phyloP scores from a whole-genome alignment of 2,113 vertebrate species.

The Arvicanthis niloticus region DNA sequence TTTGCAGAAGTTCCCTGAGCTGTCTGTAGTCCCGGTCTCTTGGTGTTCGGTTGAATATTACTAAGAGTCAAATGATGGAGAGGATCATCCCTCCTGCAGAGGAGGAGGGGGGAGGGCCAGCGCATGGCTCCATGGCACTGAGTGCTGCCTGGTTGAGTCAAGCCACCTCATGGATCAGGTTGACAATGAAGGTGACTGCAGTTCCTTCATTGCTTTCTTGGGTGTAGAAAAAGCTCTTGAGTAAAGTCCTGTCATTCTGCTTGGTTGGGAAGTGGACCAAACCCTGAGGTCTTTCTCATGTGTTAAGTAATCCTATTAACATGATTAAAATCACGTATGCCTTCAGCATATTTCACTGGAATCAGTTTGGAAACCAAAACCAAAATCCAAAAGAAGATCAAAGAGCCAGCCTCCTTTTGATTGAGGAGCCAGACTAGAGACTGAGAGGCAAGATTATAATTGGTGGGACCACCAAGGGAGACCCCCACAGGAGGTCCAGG shows the following conservation, averaged over 20 bases:
- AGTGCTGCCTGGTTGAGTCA: neutral
- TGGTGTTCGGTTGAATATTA: neutral
- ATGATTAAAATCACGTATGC: neutral
- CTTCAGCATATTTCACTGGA: neutral
- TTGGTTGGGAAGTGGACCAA: neutral
- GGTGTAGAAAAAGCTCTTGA: neutral
- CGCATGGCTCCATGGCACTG: rapidly evolving
- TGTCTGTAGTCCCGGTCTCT: neutral
- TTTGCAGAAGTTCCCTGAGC: neutral
- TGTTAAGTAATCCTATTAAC: neutral
- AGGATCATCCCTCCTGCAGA: neutral
- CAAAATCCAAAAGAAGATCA: neutral
- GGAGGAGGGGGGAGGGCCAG: too few species aligned
- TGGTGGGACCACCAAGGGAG: neutral
- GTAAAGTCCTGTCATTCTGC: neutral
- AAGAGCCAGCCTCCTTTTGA: neutral
- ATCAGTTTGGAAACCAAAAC: neutral
- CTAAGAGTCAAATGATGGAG: neutral
- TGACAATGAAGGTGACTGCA: neutral
- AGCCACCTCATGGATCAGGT: neutral
- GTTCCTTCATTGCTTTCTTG: neutral
- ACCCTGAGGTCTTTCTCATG: neutral
- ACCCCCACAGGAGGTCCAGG: neutral
- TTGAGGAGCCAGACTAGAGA: neutral
- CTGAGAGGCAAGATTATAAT: neutral